Base-by-base conservation (phyloP, 2,113 vertebrate species). In the Cynocephalus volans region DNA sequence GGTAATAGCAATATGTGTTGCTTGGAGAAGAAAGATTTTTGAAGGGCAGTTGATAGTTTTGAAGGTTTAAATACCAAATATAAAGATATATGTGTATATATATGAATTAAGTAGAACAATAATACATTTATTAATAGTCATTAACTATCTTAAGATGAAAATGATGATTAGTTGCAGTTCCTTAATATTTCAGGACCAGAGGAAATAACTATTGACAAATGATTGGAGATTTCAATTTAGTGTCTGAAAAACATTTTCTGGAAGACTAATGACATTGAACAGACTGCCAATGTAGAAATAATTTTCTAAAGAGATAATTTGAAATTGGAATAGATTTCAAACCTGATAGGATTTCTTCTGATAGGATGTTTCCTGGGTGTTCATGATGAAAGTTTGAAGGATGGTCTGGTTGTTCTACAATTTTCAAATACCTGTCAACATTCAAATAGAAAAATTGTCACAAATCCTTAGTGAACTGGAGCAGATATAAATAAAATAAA, bases 1-100 rank as follows among this genome's bases (percentile, higher is more conserved):
- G 31, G 26, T 87, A 87, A 96, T 14, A 85, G 23, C 21, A 79
- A 93, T 75, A 65, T 56, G 69, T 90, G 75, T 41, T 90, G 9
- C 13, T 36, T 81, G 28, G 4, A 33, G 6, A 14, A 77, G 41
- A 70, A 75, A 73, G 6, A 33, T 15, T 54, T 81, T 81, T 94
- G 5, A 75, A 96, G 14, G 50, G 3, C 7, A 80, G 12, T 28
- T 93, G n/a, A 4, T 54, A 48, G 50, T 92, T 70, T 70, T 70
- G 19, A 88, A 58, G 36, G 14, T 65, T 88, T 72, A 79, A 75
- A 45, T 45, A 62, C 2, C 62, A 93, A 89, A 65, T 62, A 91
- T 2, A 93, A 72, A n/a, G 72, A 21, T 23, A 24, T 19, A 8
- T 21, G 6, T 15, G 24, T 28, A 56, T 26, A 45, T 69, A 52